Conservation (phyloP, 2,888 invertebrate species). For the Dermolepida albohirtum region DNA sequence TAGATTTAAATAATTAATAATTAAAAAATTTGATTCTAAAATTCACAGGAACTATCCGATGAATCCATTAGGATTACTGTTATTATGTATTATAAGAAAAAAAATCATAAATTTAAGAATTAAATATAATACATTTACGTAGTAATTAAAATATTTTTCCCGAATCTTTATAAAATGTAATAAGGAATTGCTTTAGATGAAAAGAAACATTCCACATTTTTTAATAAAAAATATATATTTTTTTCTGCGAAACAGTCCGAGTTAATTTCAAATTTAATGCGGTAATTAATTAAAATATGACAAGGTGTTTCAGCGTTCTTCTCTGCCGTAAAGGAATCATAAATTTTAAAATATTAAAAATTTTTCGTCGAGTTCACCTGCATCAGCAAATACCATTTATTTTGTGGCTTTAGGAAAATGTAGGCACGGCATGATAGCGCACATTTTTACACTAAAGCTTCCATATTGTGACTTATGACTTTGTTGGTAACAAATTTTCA, state of each 20-base stretch:
- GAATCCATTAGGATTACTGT: no score
- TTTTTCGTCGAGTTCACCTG: slow-evolving; percentile 16
- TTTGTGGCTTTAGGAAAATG: slow-evolving; percentile 32
- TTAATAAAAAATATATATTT: slow-evolving; percentile 4
- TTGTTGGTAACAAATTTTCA: slow-evolving; percentile 57
- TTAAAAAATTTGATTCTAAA: no score
- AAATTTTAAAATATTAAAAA: slow-evolving; percentile 36
- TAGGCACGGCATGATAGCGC: slow-evolving; percentile 23
- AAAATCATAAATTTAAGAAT: no score
- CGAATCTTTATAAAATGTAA: no score
- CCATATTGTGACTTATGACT: slow-evolving; percentile 56
- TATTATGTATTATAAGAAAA: no score
- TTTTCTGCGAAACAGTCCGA: neutral
- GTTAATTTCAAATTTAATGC: slow-evolving; percentile 25
- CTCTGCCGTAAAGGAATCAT: slow-evolving; percentile 11
- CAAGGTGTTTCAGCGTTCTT: slow-evolving; percentile 4
- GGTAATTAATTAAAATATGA: slow-evolving; percentile 27
- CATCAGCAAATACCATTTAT: slow-evolving; percentile 39
- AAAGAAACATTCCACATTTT: neutral
- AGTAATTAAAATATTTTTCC: no score
- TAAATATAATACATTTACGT: no score
- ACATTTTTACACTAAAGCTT: slow-evolving; percentile 48
- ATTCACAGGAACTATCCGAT: no score
- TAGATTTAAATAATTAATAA: no score
- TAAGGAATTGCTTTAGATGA: no score